Base-by-base conservation (phyloP, 2,113 vertebrate genomes). In the Paradoxurus hermaphroditus region DNA sequence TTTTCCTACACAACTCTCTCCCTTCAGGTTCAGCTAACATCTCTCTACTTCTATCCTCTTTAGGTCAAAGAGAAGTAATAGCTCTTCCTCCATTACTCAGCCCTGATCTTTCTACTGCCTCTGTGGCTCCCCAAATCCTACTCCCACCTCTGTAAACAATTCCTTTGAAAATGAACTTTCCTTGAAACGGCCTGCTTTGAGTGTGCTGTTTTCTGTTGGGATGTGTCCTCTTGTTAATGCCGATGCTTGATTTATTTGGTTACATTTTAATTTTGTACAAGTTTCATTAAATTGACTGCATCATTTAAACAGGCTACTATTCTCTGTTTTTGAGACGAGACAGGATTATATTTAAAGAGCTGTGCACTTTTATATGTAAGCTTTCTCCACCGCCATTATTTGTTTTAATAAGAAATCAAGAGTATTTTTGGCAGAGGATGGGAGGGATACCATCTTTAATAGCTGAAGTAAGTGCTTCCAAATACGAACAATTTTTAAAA, bases 401-500 rank as follows among this genome's bases (percentile, higher is more conserved):
- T 49, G n/a, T 56, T 92, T 79, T 59, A 91, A 41, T 41, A 82
- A 92, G 8, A 75, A 81, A 81, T 68, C 19, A 92, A 59, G 36
- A 81, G 7, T 82, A 19, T 44, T 72, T 79, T 65, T 21, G 56
- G 31, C 16, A 8, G 46, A 29, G 1, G 27, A 15, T 21, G 3
- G 25, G 25, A 53, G 27, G 4, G 27, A 63, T 25, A 49, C 3
- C 16, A 77, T 78, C 53, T 96, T 95, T 86, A 81, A 85, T 51
- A 86, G 36, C 18, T 49, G 39, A 86, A 59, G 34, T 2, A 81
- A 73, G 14, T 59, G 16, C 14, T 95, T n/a, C 3, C 7, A 18
- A 86, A 94, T 85, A 7, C n/a, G 91, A 86, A 53, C 7, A 6
- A 36, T 25, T 91, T 94, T 91, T 91, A 13, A 29, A 85, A 59